These are phyloP conservation scores for Cerastis leucographa DNA, from an alignment of 2,888 invertebrate genomes.

Conservation along the genomic window DNA sequence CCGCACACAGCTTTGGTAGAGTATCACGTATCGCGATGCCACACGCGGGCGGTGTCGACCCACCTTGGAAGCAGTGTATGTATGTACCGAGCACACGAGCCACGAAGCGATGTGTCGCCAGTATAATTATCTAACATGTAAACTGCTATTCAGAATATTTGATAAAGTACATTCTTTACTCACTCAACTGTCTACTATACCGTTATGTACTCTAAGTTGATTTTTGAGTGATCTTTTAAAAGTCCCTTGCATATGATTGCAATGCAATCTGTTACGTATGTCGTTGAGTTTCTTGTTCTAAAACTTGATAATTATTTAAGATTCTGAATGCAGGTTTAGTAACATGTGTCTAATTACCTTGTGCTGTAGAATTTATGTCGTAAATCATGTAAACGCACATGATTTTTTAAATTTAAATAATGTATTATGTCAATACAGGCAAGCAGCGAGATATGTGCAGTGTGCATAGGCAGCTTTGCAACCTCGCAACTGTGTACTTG, in stretches of 20 bases:
- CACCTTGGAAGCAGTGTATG: constrained; percentile 76
- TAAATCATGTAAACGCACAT: constrained; percentile 26
- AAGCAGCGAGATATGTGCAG: not conserved
- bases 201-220: not conserved
- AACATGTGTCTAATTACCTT: constrained; percentile 30
- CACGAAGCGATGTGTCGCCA: constrained; percentile 2
- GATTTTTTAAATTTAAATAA: not conserved
- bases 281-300: not conserved
- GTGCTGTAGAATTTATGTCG: constrained; percentile 6
- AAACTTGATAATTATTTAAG: not conserved
- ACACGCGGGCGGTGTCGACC: constrained; percentile 70
- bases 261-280: not conserved
- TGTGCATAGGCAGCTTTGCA: not conserved
- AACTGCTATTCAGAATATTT: constrained; percentile 31
- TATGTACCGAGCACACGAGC: constrained; percentile 1
- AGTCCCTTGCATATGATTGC: not conserved
- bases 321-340: constrained; percentile 22
- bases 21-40: constrained; percentile 57
- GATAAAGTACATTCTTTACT: not conserved
- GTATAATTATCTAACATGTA: not conserved
- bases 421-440: not conserved
- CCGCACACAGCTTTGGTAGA: constrained; percentile 66
- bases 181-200: constrained; percentile 11
- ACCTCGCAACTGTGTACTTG: not conserved
- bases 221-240: constrained; percentile 4